Evolutionary conservation across 2,797 vertebrate species (phyloP).

Genomic region (Acanthurus tractus): DNA sequence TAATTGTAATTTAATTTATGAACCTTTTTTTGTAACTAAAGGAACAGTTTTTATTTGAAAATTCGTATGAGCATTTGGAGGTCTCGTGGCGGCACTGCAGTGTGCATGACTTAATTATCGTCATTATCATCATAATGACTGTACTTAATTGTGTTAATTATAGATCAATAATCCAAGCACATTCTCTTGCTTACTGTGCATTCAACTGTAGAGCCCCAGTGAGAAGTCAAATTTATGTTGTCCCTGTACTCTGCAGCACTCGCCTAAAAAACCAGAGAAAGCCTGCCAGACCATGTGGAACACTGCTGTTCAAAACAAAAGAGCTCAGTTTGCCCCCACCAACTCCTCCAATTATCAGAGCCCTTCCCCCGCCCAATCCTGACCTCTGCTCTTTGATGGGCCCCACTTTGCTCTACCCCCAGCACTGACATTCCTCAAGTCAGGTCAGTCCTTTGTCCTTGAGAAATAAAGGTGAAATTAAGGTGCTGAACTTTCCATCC

Average conservation of each 20-base stretch:
- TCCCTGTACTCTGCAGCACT: conserved; percentile 50
- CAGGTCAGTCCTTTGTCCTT: conserved; percentile 80
- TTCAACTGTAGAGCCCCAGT: conserved; percentile 35
- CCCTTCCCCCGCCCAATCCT: conserved; percentile 82
- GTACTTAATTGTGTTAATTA: conserved; percentile 50
- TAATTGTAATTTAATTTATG: neutral
- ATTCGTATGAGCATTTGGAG: neutral
- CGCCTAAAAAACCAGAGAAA: conserved; percentile 55
- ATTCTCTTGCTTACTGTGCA: conserved; percentile 24
- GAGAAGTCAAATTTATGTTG: conserved; percentile 76
- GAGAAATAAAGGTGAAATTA: conserved; percentile 76
- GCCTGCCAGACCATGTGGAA: conserved; percentile 64
- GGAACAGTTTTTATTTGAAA: conserved; percentile 12
- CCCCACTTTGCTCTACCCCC: conserved; percentile 69
- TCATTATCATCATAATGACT: conserved; percentile 3
- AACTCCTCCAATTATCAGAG: conserved; percentile 81
- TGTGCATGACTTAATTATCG: conserved; percentile 10
- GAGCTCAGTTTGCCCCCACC: conserved; percentile 73
- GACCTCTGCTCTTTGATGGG: conserved; percentile 83
- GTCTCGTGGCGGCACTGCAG: neutral
- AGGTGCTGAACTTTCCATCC: conserved; percentile 62
- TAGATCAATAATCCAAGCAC: conserved; percentile 19
- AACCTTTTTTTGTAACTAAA: neutral
- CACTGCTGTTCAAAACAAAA: conserved; percentile 82
- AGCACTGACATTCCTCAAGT: conserved; percentile 82